Percentiles rank a stretch among this genome's conserved stretches.
Conservation (phyloP, 2,888 invertebrate genomes). For the Reticulitermes lucifugus region DNA sequence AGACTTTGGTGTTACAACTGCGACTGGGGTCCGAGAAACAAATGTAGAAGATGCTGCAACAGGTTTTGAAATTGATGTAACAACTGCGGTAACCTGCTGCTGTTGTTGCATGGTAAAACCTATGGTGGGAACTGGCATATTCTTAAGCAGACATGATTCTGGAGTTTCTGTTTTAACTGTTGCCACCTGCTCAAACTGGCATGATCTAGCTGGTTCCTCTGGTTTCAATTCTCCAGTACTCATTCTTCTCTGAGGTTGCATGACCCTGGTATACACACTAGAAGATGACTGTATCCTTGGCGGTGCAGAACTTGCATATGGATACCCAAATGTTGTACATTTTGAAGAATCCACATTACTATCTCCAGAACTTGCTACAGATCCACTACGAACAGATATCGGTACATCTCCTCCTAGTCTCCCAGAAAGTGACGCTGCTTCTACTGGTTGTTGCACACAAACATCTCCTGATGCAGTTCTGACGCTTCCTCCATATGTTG, state of each 20-base stretch:
- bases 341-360: neutral
- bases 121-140: neutral
- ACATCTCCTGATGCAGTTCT: no score
- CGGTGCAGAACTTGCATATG: slow-evolving; percentile 29
- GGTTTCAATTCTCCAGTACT: slow-evolving; percentile 36
- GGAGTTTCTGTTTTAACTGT: slow-evolving; percentile 12
- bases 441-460: neutral
- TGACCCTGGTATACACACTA: neutral
- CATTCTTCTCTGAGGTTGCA: slow-evolving; percentile 31
- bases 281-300: slow-evolving; percentile 30
- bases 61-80: slow-evolving; percentile 7
- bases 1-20: slow-evolving; percentile 5
- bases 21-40: neutral
- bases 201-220: slow-evolving; percentile 28
- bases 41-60: neutral
- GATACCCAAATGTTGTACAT: slow-evolving; percentile 2
- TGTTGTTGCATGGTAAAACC: neutral
- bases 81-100: neutral
- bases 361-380: neutral
- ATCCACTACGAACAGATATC: neutral
- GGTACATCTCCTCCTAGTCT: neutral
- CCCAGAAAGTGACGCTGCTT: neutral
- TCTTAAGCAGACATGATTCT: neutral
- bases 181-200: slow-evolving; percentile 18
- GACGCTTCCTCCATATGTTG: neutral